phyloP scores from a whole-genome alignment of 1,140 invertebrate species.

The Conus betulinus region DNA sequence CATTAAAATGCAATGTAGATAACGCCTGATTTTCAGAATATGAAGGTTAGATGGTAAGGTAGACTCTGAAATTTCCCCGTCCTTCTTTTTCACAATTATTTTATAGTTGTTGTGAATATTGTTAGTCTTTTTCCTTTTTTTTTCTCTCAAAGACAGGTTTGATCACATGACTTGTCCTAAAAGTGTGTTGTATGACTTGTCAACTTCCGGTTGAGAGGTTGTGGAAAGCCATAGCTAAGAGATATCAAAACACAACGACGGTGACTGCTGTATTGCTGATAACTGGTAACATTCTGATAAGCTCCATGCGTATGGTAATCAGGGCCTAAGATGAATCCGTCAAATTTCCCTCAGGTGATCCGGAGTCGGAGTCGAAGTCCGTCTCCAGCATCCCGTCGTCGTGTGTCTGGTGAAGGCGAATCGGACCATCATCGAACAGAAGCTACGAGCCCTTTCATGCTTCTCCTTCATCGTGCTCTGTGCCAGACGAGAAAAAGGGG shows the following conservation, averaged over 20 bases:
- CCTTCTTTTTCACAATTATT: no score
- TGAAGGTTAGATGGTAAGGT: no score
- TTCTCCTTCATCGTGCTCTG: background rate
- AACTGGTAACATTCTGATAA: background rate
- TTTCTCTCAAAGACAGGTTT: no score
- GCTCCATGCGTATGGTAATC: background rate
- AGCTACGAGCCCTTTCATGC: no score
- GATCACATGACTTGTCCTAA: background rate
- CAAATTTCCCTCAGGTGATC: constrained; percentile 32
- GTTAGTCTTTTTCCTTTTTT: no score
- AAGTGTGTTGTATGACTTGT: background rate
- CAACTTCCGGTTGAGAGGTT: constrained; percentile 2
- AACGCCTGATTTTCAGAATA: no score
- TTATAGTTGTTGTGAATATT: no score
- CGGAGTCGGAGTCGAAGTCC: constrained; percentile 35
- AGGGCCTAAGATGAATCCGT: constrained; percentile 20
- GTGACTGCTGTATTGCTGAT: background rate
- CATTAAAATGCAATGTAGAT: no score
- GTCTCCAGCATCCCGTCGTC: constrained; percentile 4
- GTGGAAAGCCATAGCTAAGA: background rate
- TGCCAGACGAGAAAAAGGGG: background rate
- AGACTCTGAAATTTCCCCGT: no score
- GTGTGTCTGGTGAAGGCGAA: background rate
- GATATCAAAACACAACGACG: background rate
- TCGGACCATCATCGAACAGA: background rate